Percentiles rank a stretch among this genome's conserved stretches.
These are phyloP conservation scores for Troilus luridus DNA, from an alignment of 2,888 invertebrate genomes.

Conservation along the genomic window DNA sequence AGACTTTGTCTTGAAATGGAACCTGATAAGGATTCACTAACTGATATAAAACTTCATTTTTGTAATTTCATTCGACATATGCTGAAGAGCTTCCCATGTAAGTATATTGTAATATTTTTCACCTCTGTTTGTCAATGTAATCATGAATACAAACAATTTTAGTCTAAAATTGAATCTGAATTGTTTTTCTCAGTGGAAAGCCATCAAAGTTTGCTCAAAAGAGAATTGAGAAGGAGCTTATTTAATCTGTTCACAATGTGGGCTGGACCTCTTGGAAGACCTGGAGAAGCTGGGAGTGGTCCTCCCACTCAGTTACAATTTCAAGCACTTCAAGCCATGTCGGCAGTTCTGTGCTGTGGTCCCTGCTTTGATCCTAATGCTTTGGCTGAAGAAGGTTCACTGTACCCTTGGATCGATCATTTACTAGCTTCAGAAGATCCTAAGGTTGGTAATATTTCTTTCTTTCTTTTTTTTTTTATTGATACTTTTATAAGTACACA, in stretches of 20 bases:
- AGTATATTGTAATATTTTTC: constrained; percentile 69
- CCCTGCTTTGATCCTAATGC: constrained; percentile 91
- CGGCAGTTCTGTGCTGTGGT: constrained; percentile 94
- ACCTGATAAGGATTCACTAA: constrained; percentile 91
- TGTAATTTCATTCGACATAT: constrained; percentile 94
- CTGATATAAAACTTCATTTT: constrained; percentile 91
- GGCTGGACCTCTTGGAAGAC: constrained; percentile 88
- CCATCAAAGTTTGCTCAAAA: constrained; percentile 86
- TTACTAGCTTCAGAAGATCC: constrained; percentile 90
- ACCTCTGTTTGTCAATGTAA: neutral
- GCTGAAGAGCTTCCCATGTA: constrained; percentile 92
- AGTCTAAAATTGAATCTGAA: neutral
- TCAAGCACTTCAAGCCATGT: constrained; percentile 89
- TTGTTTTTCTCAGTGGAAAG: constrained; percentile 80
- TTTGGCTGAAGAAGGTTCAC: constrained; percentile 89
- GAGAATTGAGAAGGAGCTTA: constrained; percentile 87
- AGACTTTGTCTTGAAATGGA: constrained; percentile 92
- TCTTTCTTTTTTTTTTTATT: neutral
- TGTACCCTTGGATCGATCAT: constrained; percentile 94
- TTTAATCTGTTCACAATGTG: constrained; percentile 94
- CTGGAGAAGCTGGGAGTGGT: constrained; percentile 70
- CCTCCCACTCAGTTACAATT: constrained; percentile 72
- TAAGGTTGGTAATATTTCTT: constrained; percentile 73
- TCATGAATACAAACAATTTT: neutral
- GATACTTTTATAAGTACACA: neutral